phyloP scores from a whole-genome alignment of 2,113 vertebrate genomes.

The Trichechus manatus region DNA sequence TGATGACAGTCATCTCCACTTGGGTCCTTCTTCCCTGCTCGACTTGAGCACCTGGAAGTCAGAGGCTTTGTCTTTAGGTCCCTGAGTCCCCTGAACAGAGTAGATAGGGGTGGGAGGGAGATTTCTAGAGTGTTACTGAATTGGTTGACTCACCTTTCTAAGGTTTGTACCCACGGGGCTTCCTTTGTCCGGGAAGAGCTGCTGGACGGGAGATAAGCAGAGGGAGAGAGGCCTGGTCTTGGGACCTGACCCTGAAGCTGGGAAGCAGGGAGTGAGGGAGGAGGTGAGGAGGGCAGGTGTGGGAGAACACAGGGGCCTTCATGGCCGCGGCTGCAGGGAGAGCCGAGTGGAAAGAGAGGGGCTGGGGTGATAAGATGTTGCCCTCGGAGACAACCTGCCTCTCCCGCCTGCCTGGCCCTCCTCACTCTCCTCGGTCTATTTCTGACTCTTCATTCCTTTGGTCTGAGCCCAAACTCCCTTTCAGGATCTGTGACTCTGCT shows the following conservation, averaged over 20 bases:
- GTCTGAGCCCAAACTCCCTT: constrained; percentile 44
- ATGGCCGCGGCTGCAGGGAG: constrained; percentile 79
- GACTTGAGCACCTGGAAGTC: not conserved
- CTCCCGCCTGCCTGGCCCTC: not conserved
- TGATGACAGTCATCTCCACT: not conserved
- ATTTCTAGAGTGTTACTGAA: constrained; percentile 17
- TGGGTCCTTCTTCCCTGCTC: not conserved
- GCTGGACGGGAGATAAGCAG: constrained; percentile 54
- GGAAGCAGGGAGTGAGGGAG: constrained; percentile 68
- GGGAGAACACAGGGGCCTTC: constrained; percentile 83
- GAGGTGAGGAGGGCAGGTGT: constrained; percentile 77
- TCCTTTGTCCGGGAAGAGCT: constrained; percentile 56
- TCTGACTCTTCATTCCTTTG: constrained; percentile 64
- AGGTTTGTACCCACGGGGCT: constrained; percentile 32
- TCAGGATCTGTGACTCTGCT: not conserved
- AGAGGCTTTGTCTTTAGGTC: not conserved
- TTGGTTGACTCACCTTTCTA: not conserved
- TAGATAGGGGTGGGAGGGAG: not conserved
- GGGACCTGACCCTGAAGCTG: constrained; percentile 68
- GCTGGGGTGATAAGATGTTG: constrained; percentile 74
- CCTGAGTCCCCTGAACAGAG: not conserved
- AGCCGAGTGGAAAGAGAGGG: constrained; percentile 76
- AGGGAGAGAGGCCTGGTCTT: constrained; percentile 44
- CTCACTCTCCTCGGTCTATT: not conserved
- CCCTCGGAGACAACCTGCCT: constrained; percentile 17